A percentile compares a stretch with the other conserved stretches of the same genome.
Evolutionary conservation across 1,140 invertebrate genomes (phyloP).

Genomic region (Caenorhabditis briggsae): DNA sequence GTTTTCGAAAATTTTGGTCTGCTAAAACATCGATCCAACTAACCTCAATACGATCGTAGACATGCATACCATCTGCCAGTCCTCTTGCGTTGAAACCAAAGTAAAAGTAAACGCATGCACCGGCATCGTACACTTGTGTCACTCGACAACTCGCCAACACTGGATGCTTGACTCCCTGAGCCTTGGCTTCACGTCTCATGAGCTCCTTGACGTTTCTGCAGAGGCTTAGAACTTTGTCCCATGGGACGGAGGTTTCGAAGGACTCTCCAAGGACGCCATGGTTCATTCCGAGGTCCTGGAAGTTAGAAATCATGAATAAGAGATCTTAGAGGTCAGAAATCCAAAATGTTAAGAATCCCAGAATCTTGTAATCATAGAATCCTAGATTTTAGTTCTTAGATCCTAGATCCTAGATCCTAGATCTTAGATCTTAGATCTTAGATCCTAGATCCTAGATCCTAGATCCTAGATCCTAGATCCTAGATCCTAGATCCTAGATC

Average conservation of each 20-base stretch:
- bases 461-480: too few species aligned
- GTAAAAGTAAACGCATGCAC: constrained; percentile 98
- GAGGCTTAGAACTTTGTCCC: constrained; percentile 82
- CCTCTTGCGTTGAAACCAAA: constrained; percentile 89
- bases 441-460: too few species aligned
- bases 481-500: too few species aligned
- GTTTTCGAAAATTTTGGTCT: too few species aligned
- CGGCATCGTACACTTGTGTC: constrained; percentile 96
- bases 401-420: too few species aligned
- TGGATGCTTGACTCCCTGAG: constrained; percentile 79
- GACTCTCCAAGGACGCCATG: constrained; percentile 92
- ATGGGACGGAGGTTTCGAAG: constrained; percentile 97
- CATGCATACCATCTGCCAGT: constrained; percentile 84
- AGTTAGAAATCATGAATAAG: too few species aligned
- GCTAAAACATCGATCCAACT: background rate
- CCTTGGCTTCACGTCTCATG: constrained; percentile 84
- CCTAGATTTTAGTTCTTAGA: too few species aligned
- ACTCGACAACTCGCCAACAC: constrained; percentile 82
- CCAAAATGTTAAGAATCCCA: too few species aligned
- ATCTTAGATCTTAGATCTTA: too few species aligned
- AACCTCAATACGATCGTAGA: constrained; percentile 85
- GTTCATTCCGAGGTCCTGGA: constrained; percentile 89
- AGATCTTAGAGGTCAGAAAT: too few species aligned
- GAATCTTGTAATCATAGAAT: too few species aligned
- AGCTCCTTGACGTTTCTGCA: constrained; percentile 88